Evolutionary conservation across 2,888 invertebrate species (phyloP).

Genomic region (Calameuta pallipes): DNA sequence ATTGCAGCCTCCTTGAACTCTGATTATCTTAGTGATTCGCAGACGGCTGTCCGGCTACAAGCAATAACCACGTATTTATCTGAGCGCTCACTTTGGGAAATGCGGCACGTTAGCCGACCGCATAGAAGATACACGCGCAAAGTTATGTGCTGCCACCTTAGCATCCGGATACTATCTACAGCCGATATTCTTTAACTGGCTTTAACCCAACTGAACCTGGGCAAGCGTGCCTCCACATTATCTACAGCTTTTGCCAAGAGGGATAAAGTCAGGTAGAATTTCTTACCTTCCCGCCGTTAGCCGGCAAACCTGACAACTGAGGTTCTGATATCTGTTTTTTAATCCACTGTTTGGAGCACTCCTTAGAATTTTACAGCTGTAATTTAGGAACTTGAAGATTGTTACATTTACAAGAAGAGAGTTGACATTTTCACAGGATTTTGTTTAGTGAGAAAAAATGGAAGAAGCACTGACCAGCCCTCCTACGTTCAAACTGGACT

Average conservation of each 20-base stretch:
- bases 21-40: not conserved
- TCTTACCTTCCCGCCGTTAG: not conserved
- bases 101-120: constrained; percentile 49
- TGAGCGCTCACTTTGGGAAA: constrained; percentile 37
- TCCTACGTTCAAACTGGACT: constrained; percentile 67
- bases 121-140: constrained; percentile 28
- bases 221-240: too few species aligned
- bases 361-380: not conserved
- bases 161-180: not conserved
- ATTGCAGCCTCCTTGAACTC: not conserved
- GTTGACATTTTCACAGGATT: not conserved
- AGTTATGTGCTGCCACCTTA: constrained; percentile 28
- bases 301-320: not conserved
- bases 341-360: not conserved
- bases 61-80: constrained; percentile 29
- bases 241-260: too few species aligned
- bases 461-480: constrained; percentile 56
- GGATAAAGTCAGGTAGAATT: too few species aligned
- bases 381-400: not conserved
- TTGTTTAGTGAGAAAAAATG: constrained; percentile 64
- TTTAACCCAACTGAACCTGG: too few species aligned
- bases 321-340: not conserved
- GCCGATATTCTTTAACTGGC: not conserved
- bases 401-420: not conserved
- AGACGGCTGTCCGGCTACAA: not conserved